These are phyloP conservation scores for Triops cancriformis DNA, from an alignment of 1,140 invertebrate genomes.

Conservation along the genomic window DNA sequence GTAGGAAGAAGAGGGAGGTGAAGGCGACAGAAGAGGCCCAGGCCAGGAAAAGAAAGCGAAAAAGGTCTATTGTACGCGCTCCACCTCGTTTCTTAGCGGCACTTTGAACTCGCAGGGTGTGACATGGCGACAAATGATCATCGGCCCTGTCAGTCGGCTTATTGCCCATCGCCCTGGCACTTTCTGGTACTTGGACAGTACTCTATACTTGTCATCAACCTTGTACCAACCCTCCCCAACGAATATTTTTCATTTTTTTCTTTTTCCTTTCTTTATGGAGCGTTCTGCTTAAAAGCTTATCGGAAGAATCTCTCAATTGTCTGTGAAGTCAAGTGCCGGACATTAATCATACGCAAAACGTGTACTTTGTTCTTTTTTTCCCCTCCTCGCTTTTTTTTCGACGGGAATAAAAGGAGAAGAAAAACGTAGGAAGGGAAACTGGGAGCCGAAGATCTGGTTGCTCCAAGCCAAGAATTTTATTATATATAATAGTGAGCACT, in stretches of 20 bases:
- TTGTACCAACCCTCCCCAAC: no score
- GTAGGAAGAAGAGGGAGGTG: no score
- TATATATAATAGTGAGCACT: background rate
- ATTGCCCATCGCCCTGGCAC: background rate
- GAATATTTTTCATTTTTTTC: background rate
- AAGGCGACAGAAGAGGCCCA: background rate
- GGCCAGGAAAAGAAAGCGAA: background rate
- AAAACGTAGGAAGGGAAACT: no score
- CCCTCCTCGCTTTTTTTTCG: no score
- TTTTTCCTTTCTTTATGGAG: background rate
- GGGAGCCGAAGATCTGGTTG: no score
- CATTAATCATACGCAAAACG: background rate
- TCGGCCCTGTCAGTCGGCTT: background rate
- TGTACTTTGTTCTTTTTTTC: background rate
- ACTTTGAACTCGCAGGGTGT: background rate
- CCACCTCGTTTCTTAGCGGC: background rate
- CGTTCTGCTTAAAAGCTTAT: no score
- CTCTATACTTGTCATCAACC: no score
- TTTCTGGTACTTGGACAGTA: no score
- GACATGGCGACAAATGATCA: background rate
- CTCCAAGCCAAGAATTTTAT: background rate
- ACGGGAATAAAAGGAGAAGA: no score
- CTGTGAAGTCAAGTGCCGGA: background rate
- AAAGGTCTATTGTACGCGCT: background rate
- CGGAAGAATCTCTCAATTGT: background rate